Evolutionary conservation across 2,888 invertebrate species (phyloP).

Genomic region (Drosophila paracracens): DNA sequence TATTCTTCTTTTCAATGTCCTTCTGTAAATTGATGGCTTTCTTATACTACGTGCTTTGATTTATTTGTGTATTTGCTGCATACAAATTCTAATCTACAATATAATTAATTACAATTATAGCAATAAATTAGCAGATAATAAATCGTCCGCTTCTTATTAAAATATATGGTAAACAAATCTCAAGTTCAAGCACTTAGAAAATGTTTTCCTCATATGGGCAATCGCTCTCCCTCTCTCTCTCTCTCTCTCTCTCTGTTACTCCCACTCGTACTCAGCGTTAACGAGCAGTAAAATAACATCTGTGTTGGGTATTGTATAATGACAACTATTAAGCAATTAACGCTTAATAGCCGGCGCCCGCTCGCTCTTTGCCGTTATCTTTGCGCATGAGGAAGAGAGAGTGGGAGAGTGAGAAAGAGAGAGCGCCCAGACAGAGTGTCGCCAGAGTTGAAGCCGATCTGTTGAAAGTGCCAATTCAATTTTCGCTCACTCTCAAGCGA

Average conservation of each 20-base stretch:
- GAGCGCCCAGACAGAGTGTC: constrained; percentile 50
- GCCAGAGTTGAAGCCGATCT: constrained; percentile 38
- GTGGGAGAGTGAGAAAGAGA: background rate
- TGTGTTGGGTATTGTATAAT: constrained; percentile 11
- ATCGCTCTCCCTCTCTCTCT: background rate
- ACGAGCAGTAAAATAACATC: constrained; percentile 8
- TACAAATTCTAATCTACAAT: background rate
- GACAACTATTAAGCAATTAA: constrained; percentile 53
- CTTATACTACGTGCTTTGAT: background rate
- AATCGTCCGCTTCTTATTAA: background rate
- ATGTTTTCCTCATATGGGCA: background rate
- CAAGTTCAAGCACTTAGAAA: constrained; percentile 24
- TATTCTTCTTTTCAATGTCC: background rate
- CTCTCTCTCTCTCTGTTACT: background rate
- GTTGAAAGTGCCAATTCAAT: constrained; percentile 8
- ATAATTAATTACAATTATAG: background rate
- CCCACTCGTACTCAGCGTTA: background rate
- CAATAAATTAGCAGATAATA: background rate
- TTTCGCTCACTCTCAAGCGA: constrained; percentile 14
- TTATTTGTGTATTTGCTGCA: background rate
- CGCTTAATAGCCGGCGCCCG: constrained; percentile 35
- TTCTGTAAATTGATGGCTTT: background rate
- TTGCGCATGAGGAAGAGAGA: background rate
- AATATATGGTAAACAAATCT: background rate
- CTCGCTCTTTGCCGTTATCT: constrained; percentile 24